These are phyloP conservation scores for Sarcophilus harrisii DNA, from an alignment of 2,797 vertebrate species.

Conservation along the genomic window DNA sequence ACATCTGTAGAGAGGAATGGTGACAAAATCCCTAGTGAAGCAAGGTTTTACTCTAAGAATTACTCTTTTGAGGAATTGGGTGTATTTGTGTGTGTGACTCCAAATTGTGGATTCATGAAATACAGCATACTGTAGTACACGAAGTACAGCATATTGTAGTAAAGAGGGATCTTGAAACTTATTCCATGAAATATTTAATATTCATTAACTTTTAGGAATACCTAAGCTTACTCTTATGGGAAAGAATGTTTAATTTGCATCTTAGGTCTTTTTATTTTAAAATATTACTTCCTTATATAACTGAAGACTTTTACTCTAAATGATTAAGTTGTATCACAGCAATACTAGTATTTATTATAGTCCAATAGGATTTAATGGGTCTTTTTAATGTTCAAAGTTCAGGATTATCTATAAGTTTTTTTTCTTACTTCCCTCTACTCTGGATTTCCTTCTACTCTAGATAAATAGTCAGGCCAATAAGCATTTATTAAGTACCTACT, in stretches of 20 bases:
- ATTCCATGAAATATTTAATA: background rate
- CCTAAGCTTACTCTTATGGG: background rate
- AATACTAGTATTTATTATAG: background rate
- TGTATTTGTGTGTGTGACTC: background rate
- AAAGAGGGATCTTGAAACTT: background rate
- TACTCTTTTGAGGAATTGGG: conserved; percentile 31
- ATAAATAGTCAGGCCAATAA: background rate
- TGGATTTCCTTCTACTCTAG: background rate
- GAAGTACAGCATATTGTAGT: background rate
- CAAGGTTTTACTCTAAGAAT: conserved; percentile 65
- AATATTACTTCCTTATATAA: background rate
- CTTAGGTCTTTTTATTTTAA: background rate
- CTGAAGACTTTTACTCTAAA: background rate
- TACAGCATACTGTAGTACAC: background rate
- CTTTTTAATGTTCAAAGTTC: background rate
- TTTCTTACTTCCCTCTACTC: background rate
- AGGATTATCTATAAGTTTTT: background rate
- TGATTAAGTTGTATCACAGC: background rate
- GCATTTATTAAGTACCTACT: background rate
- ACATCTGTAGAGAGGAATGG: conserved; percentile 52
- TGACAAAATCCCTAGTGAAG: conserved; percentile 67
- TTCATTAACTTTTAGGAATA: background rate
- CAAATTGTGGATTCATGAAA: background rate
- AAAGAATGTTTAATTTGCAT: background rate
- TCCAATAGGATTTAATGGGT: background rate